A percentile compares a stretch with the other conserved stretches of the same genome.
phyloP scores from a whole-genome alignment of 2,888 invertebrate species.

The Cryptocephalus primarius region DNA sequence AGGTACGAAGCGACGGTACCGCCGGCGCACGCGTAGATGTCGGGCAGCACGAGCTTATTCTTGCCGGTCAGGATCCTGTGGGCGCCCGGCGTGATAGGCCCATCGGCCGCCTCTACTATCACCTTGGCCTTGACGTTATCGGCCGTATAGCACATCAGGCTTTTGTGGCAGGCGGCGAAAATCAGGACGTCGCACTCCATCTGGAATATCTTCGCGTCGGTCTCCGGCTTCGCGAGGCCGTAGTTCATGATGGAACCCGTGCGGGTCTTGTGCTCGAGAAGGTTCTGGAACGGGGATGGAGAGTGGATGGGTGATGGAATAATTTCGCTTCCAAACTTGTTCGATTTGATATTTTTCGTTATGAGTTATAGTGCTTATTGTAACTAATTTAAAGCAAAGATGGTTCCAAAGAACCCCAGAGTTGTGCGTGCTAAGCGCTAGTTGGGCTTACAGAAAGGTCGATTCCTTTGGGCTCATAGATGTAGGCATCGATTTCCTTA shows the following conservation, averaged over 20 bases:
- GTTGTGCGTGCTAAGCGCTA: no score
- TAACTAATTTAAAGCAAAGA: no score
- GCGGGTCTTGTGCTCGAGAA: conserved; percentile 20
- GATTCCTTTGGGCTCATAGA: conserved; percentile 28
- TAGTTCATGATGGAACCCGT: conserved; percentile 22
- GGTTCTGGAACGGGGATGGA: conserved; percentile 20
- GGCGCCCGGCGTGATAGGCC: conserved; percentile 29
- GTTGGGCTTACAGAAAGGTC: conserved; percentile 6
- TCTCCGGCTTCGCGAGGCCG: conserved; percentile 17
- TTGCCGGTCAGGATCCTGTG: conserved; percentile 26
- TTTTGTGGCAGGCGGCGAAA: conserved; percentile 28
- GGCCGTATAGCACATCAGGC: conserved; percentile 26
- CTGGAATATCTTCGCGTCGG: conserved; percentile 20
- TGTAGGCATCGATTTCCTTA: conserved; percentile 25
- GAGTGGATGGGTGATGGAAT: no score
- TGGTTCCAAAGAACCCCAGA: no score
- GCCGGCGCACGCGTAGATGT: conserved; percentile 29
- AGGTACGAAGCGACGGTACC: conserved; percentile 27
- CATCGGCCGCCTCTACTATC: conserved; percentile 30
- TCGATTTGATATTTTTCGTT: no score
- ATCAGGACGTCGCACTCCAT: conserved; percentile 31
- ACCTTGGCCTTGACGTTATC: conserved; percentile 30
- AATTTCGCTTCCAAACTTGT: no score
- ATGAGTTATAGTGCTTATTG: no score
- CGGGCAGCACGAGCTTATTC: conserved; percentile 29